Percentiles rank a stretch among this genome's conserved stretches.
Conservation (phyloP, 2,797 vertebrate species). For the Siniperca obscura region DNA sequence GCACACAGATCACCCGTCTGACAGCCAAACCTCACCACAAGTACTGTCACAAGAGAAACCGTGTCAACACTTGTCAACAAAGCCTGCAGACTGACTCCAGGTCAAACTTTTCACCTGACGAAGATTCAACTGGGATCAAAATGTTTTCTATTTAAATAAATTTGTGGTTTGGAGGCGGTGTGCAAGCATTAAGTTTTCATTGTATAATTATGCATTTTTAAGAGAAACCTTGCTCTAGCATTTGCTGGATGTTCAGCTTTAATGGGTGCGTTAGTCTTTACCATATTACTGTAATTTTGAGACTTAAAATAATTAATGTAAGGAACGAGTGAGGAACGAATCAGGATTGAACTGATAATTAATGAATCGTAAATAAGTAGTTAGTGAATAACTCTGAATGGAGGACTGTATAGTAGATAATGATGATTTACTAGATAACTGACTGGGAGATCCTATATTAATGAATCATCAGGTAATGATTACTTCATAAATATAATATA, state of each 20-base stretch:
- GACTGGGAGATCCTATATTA: no score
- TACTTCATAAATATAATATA: no score
- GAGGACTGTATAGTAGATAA: no score
- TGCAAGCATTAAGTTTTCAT: not conserved
- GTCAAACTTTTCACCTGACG: slow-evolving; percentile 19
- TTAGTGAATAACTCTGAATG: no score
- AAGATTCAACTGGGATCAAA: not conserved
- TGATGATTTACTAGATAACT: no score
- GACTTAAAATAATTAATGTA: not conserved
- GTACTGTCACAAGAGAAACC: slow-evolving; percentile 34
- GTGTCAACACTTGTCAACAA: slow-evolving; percentile 23
- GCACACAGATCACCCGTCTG: slow-evolving; percentile 27
- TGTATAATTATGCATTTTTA: not conserved
- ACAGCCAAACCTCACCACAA: slow-evolving; percentile 27
- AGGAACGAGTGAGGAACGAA: no score
- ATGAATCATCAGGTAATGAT: no score
- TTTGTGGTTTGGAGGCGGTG: not conserved
- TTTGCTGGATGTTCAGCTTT: not conserved
- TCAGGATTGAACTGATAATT: no score
- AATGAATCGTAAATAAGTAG: no score
- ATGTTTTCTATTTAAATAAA: not conserved
- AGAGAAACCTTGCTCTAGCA: not conserved
- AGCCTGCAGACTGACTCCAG: slow-evolving; percentile 27
- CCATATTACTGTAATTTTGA: not conserved
- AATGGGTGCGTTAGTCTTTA: not conserved